Base-by-base conservation (phyloP, 2,797 vertebrate genomes). In the Hippoglossus hippoglossus region DNA sequence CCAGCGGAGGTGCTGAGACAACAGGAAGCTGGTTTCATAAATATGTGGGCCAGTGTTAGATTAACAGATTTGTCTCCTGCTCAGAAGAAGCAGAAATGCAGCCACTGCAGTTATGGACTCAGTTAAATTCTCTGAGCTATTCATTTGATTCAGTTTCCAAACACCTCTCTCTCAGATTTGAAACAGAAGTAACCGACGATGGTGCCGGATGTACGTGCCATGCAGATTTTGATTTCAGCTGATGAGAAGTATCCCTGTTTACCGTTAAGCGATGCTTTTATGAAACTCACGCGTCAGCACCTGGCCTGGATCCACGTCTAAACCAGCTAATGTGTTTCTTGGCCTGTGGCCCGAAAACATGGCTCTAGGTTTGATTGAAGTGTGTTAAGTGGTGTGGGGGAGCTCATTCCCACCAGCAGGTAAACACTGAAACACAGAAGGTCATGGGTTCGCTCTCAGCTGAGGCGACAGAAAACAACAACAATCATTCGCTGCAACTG, bases 331-430 rank as follows among this genome's bases (percentile, higher is more conserved):
- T 1, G 9, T 28, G 21, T 31, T 18, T 13, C 1, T 55, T 69
- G 69, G 76, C 63, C 2, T 13, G 10, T 16, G 53, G 69, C 46
- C 0, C 3, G 1, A 24, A 54, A 39, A 6, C 28, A 2, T 25
- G 15, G 50, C 63, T 67, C 47, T 36, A 57, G 12, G 65, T 65
- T 56, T 47, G 24, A 82, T 64, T 61, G 8, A 56, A 13, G 28
- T 36, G 22, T 52, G 12, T 65, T 31, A 16, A 22, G 24, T 41
- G 19, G 26, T 19, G 46, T 70, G n/a, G n/a, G 1, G 36, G 49
- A 1, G 8, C 0, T 63, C 4, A 13, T 47, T 76, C 36, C 61
- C 69, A 65, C 13, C 22, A 41, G n/a, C 44, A 36, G 9, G 19
- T 46, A 46, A 55, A 31, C 19, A 24, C 0, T 13, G 36, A 59